phyloP scores from a whole-genome alignment of 2,888 invertebrate species.

The Archips crataeganus region DNA sequence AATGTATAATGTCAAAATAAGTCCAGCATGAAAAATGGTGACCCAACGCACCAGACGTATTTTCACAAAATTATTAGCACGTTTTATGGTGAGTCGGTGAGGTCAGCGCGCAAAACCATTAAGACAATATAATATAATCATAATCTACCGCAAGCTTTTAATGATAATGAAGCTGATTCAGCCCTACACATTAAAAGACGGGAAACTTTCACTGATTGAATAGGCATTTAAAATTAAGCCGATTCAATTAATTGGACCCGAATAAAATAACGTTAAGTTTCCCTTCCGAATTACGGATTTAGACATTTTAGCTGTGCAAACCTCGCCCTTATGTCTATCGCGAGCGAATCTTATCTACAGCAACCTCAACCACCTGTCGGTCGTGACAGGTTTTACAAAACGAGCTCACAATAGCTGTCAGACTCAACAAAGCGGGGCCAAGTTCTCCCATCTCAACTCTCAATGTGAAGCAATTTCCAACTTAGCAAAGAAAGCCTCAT shows the following conservation, averaged over 20 bases:
- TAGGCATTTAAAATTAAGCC: slow-evolving; percentile 11
- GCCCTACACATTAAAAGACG: not conserved
- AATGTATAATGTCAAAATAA: too few relatives aligned
- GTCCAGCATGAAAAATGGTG: too few relatives aligned
- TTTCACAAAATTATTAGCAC: not conserved
- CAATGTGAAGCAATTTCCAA: slow-evolving; percentile 24
- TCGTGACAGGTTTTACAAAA: slow-evolving; percentile 10
- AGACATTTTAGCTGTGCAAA: not conserved
- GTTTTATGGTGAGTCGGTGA: not conserved
- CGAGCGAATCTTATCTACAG: not conserved
- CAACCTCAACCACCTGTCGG: slow-evolving; percentile 6
- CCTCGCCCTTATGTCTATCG: not conserved
- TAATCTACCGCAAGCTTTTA: slow-evolving; percentile 1
- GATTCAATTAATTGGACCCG: slow-evolving; percentile 17
- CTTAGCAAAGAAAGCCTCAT: slow-evolving; percentile 22
- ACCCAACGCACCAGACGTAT: too few relatives aligned
- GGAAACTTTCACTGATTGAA: slow-evolving; percentile 2
- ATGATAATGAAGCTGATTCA: not conserved
- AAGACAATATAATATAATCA: slow-evolving; percentile 1
- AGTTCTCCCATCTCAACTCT: slow-evolving; percentile 10
- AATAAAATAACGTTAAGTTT: slow-evolving; percentile 5
- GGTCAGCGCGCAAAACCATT: not conserved
- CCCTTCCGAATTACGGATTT: slow-evolving; percentile 8
- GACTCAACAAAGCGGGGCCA: not conserved
- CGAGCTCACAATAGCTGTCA: slow-evolving; percentile 6